These are phyloP conservation scores for Caranx melampygus DNA, from an alignment of 2,113 vertebrate species.

Conservation along the genomic window DNA sequence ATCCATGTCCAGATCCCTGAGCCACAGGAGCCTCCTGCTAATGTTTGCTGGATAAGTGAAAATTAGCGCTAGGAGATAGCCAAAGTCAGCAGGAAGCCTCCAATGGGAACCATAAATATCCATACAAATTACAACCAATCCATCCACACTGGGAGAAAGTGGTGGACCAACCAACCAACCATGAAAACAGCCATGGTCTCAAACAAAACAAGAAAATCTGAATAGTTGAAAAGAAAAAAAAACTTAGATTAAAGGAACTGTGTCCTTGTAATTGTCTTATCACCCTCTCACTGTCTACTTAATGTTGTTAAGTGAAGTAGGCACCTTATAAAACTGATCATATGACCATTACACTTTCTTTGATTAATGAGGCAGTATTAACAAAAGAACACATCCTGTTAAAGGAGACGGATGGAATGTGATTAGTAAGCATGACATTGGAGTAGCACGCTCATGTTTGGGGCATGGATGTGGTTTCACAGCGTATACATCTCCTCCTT, in stretches of 20 bases:
- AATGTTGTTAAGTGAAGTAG: background rate
- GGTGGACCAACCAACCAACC: background rate
- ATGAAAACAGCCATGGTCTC: too few species aligned
- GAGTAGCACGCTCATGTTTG: slow-evolving; percentile 55
- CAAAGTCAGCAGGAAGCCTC: background rate
- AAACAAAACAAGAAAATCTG: too few species aligned
- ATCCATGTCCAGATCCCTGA: background rate
- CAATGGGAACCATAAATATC: background rate
- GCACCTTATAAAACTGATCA: slow-evolving; percentile 22
- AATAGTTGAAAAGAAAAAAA: too few species aligned
- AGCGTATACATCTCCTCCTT: slow-evolving; percentile 50
- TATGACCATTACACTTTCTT: slow-evolving; percentile 22
- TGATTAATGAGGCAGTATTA: slow-evolving; percentile 32
- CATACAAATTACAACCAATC: background rate
- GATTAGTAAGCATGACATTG: slow-evolving; percentile 66
- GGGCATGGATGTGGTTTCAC: slow-evolving; percentile 72
- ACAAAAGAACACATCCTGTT: slow-evolving; percentile 29
- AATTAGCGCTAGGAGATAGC: background rate
- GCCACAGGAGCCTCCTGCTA: background rate
- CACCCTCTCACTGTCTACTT: background rate
- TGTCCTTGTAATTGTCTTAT: slow-evolving; percentile 8
- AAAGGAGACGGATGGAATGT: slow-evolving; percentile 55
- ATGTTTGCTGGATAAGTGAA: background rate
- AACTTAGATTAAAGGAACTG: too few species aligned
- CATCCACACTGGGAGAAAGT: background rate